A percentile compares a stretch with the other conserved stretches of the same genome.
phyloP scores from a whole-genome alignment of 2,888 invertebrate species.

The Heliconius ismenius region DNA sequence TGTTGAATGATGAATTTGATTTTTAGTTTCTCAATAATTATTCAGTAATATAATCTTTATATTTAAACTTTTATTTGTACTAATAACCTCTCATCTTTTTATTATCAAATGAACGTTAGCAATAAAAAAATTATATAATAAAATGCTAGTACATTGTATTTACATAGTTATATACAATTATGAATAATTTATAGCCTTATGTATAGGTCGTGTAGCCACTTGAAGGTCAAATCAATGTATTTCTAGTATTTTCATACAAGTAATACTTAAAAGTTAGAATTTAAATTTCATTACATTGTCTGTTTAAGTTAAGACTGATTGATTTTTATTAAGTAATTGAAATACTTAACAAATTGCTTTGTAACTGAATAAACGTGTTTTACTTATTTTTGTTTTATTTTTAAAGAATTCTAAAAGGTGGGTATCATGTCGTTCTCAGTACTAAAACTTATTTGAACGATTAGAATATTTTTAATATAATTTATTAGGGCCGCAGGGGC shows the following conservation, averaged over 20 bases:
- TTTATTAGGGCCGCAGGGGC: too few species aligned
- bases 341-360: constrained; percentile 15
- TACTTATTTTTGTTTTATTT: neutral
- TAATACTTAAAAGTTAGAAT: neutral
- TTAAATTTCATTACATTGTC: neutral
- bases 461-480: too few species aligned
- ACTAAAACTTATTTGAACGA: too few species aligned
- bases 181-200: constrained; percentile 2
- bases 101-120: neutral
- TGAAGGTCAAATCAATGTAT: neutral
- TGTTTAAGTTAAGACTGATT: constrained; percentile 21
- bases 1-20: too few species aligned
- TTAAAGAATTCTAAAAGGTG: neutral
- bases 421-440: too few species aligned
- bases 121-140: neutral
- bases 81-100: too few species aligned
- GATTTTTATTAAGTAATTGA: constrained; percentile 5
- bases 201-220: neutral
- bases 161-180: neutral
- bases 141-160: neutral
- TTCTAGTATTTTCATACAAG: constrained; percentile 5
- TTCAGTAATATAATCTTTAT: too few species aligned
- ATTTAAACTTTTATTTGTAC: too few species aligned
- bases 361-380: constrained; percentile 13
- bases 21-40: neutral